Evolutionary conservation across 2,888 invertebrate species (phyloP).

Genomic region (Phragmatobia fuliginosa): DNA sequence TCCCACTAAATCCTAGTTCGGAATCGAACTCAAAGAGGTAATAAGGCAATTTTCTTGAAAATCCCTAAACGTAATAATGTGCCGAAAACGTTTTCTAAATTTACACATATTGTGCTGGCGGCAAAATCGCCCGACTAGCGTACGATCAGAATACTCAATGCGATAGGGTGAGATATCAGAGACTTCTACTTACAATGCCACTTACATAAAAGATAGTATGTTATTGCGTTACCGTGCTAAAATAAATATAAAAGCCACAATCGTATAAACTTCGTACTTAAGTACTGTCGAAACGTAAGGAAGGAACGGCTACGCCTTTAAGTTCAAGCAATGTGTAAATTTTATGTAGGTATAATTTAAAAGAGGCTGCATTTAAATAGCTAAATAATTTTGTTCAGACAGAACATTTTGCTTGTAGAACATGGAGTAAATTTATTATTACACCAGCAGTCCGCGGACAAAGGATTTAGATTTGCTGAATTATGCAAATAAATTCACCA

Average conservation of each 20-base stretch:
- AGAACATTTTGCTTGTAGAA: constrained; percentile 78
- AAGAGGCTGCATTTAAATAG: constrained; percentile 71
- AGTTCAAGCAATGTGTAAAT: constrained; percentile 58
- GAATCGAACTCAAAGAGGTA: constrained; percentile 83
- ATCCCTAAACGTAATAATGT: constrained; percentile 86
- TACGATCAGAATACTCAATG: constrained; percentile 81
- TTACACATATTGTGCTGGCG: constrained; percentile 84
- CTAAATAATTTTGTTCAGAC: constrained; percentile 81
- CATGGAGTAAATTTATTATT: constrained; percentile 85
- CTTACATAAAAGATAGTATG: constrained; percentile 57
- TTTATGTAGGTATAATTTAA: constrained; percentile 49
- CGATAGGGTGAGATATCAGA: constrained; percentile 70
- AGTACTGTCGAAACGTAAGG: constrained; percentile 28
- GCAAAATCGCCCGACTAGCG: constrained; percentile 77
- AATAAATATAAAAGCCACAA: constrained; percentile 38
- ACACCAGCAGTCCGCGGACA: constrained; percentile 80
- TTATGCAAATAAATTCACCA: constrained; percentile 86
- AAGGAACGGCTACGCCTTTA: constrained; percentile 46
- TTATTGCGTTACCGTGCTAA: constrained; percentile 42
- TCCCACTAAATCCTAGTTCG: constrained; percentile 77
- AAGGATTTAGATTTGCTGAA: constrained; percentile 85
- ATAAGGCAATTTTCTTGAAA: constrained; percentile 86
- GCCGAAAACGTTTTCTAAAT: constrained; percentile 85
- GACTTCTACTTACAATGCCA: constrained; percentile 64
- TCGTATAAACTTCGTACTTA: constrained; percentile 41